Base-by-base conservation (phyloP, 1,140 invertebrate species). In the Panulirus ornatus region DNA sequence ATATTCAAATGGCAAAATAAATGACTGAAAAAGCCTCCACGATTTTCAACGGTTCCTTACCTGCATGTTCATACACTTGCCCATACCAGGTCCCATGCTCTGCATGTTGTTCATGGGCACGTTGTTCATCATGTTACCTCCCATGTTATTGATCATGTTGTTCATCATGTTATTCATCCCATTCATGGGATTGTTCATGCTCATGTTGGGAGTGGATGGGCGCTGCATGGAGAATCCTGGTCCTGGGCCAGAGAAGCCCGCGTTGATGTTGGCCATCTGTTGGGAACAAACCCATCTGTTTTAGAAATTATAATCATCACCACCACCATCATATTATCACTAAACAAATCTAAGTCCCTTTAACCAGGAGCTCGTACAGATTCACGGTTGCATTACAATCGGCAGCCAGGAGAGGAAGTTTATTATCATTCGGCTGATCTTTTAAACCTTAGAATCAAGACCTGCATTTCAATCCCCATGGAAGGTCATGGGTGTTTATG, bases 91-190 rank as follows among this genome's bases (percentile, higher is more conserved):
- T n/a, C 91, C 91, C 91, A 92, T 91, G 42, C 44, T 88, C 51
- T 91, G 85, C 92, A 92, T 92, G 54, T 83, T 90, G 58, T 86
- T 89, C 88, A 92, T 91, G 30, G 86, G 88, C 84, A 92, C 88
- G 78, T 75, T 92, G 73, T 88, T 90, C 91, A 91, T 91, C 82
- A 91, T 88, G 58, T 76, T 82, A 27, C 91, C 89, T 6, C 91
- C 92, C 92, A 92, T 92, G 83, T 87, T 92, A 71, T 89, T 92
- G 88, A 92, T 92, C 91, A 92, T 91, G 36, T 91, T 92, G 85
- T 91, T 92, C 91, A 92, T 92, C 92, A 92, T 92, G 78, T 92
- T 92, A 40, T 91, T 92, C 92, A 92, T 92, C 58, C 92, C 92
- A 63, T 92, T 92, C 92, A 92, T 92, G 44, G 89, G 91, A 71